Conservation (phyloP, 1,140 invertebrate genomes). For the Trichogramma pretiosum region DNA sequence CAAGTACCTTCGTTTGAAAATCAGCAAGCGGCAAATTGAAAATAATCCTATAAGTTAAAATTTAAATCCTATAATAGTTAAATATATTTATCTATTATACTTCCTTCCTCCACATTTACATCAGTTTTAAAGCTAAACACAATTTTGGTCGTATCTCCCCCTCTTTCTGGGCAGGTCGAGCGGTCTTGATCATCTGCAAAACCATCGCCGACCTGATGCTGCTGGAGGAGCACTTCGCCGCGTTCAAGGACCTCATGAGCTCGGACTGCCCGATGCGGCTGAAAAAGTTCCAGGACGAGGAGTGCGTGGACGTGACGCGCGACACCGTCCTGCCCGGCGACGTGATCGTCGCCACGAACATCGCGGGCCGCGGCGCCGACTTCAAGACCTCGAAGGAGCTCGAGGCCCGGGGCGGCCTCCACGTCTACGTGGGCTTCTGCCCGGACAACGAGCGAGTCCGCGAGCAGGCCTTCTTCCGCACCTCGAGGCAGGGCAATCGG, state of each 20-base stretch:
- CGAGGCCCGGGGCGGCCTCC: slow-evolving; percentile 30
- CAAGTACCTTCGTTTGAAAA: too few species aligned
- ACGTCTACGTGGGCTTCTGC: slow-evolving; percentile 34
- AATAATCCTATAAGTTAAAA: too few species aligned
- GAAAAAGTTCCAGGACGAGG: slow-evolving; percentile 17
- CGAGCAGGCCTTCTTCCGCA: slow-evolving; percentile 36
- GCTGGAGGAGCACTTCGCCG: slow-evolving; percentile 21
- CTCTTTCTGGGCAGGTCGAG: slow-evolving; percentile 8
- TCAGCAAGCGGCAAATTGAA: too few species aligned
- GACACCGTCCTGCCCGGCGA: slow-evolving; percentile 7
- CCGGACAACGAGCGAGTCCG: slow-evolving; percentile 33
- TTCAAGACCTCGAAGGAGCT: slow-evolving; percentile 30
- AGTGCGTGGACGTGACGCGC: slow-evolving; percentile 8
- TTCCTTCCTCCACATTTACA: too few species aligned
- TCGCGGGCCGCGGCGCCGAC: slow-evolving; percentile 39
- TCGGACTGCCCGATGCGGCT: slow-evolving; percentile 9
- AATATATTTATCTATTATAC: too few species aligned
- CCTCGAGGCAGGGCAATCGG: slow-evolving; percentile 30
- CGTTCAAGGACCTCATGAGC: slow-evolving; percentile 3
- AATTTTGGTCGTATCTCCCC: too few species aligned
- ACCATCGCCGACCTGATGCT: slow-evolving; percentile 15
- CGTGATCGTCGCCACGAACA: slow-evolving; percentile 39
- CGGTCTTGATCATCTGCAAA: slow-evolving; percentile 31
- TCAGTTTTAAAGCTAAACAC: too few species aligned
- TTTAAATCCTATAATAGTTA: too few species aligned